Base-by-base conservation (phyloP, 2,113 vertebrate species). In the Chaetura pelagica region DNA sequence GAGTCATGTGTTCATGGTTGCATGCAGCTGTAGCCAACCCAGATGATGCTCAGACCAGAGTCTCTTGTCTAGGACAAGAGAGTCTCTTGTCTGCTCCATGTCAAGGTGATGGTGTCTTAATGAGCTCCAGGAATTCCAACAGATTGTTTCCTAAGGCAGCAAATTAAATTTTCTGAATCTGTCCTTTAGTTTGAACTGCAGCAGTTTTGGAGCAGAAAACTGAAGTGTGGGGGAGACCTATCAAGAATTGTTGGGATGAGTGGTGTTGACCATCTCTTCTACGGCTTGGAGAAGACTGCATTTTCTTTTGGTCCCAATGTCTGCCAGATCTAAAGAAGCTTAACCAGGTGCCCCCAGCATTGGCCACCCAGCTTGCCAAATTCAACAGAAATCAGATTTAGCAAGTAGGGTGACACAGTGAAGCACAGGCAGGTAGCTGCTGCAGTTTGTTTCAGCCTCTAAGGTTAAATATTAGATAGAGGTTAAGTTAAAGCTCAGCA, bases 231-330 rank as follows among this genome's bases (percentile, higher is more conserved):
- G 22, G 5, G 4, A 2, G 4, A 3, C 15, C 40, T 42, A 14
- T 48, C 21, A 48, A 48, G 46, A 48, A 48, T 48, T 48, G 46
- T 7, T 1, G 7, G 64, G 10, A 12, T 87, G 34, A 62, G 20
- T 0, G 0, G 15, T 51, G 26, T 19, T 68, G 32, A 46, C n/a
- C 11, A 4, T 32, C 40, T 68, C n/a, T 71, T 80, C 90, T 26
- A 2, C 30, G 48, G n/a, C 40, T 15, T 9, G 19, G 38, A 69
- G 48, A 46, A 35, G 23, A 46, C 23, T 66, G 13, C 1, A 0
- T 38, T 74, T 82, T 58, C 44, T 26, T 75, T 32, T n/a, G 12
- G 21, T 75, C 64, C 34, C 24, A 26, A 6, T 14, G 14, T 58
- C 51, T 71, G 17, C 9, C n/a, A 35, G 54, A 26, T 29, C 12